These are phyloP conservation scores for Paragorgia papillata DNA, from an alignment of 92 coral and sea anemone species.

Conservation along the genomic window DNA sequence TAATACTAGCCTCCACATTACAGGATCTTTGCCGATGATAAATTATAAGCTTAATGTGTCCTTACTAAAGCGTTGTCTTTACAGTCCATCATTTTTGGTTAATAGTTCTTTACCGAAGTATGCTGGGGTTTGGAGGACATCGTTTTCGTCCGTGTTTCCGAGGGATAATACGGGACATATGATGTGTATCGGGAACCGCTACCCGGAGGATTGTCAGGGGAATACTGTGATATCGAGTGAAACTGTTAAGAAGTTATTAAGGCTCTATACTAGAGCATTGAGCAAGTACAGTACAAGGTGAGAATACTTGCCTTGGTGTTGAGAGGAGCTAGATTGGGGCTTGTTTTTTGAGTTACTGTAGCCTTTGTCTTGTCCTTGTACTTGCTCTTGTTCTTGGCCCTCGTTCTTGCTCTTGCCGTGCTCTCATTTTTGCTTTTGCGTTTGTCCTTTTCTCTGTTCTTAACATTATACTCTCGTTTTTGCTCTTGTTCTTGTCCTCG, in stretches of 20 bases:
- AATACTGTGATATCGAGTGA: conserved; percentile 8
- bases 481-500: no score
- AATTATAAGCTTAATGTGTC: not conserved
- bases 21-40: not conserved
- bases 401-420: no score
- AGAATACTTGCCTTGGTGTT: not conserved
- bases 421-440: no score
- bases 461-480: no score
- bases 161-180: conserved; percentile 31
- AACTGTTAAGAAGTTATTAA: conserved; percentile 1
- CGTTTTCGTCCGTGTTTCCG: conserved; percentile 40
- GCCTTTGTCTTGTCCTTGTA: no score
- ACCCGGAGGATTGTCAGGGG: conserved; percentile 31
- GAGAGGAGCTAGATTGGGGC: no score
- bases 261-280: not conserved
- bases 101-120: conserved; percentile 2
- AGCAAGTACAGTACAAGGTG: not conserved
- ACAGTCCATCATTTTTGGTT: not conserved
- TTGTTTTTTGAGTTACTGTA: no score
- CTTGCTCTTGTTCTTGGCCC: no score
- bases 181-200: conserved; percentile 44
- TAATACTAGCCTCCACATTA: not conserved
- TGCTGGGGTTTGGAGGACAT: conserved; percentile 27
- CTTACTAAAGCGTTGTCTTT: not conserved
- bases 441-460: no score